phyloP scores from a whole-genome alignment of 2,797 vertebrate species.

The Neosalanx taihuensis region DNA sequence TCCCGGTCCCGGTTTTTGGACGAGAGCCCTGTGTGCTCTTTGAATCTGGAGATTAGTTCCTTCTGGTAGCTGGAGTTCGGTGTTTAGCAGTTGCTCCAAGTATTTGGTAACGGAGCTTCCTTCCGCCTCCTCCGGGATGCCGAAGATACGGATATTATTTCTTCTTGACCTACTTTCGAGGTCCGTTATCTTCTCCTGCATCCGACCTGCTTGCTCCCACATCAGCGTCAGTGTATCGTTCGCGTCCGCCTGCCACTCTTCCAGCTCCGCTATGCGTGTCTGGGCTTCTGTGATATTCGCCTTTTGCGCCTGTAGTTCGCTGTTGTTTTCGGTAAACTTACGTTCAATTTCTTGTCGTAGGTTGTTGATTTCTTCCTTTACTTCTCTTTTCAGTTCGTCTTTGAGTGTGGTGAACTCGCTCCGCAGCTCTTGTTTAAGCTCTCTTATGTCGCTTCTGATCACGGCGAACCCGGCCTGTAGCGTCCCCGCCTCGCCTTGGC shows the following conservation, averaged over 20 bases:
- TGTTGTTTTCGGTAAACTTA: constrained; percentile 6
- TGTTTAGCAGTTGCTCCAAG: no score
- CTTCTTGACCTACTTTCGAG: not conserved
- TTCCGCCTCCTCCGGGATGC: not conserved
- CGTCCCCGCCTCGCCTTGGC: not conserved
- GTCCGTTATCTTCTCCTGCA: not conserved
- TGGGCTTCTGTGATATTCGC: not conserved
- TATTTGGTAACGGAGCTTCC: not conserved
- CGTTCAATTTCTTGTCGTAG: constrained; percentile 1
- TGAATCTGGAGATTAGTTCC: no score
- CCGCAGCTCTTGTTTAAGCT: constrained; percentile 9
- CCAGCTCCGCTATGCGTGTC: not conserved
- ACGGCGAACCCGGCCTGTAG: not conserved
- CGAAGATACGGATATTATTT: constrained; percentile 3
- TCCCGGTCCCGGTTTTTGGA: no score
- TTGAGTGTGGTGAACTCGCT: not conserved
- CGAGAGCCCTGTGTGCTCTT: no score
- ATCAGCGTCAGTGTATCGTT: not conserved
- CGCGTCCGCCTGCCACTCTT: constrained; percentile 3
- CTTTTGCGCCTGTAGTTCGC: constrained; percentile 7
- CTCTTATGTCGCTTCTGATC: not conserved
- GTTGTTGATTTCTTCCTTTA: constrained; percentile 12
- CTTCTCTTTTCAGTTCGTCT: not conserved
- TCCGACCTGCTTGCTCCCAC: not conserved
- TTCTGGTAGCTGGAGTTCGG: no score